Percentiles rank a stretch among this genome's conserved stretches.
Conservation (phyloP, 2,888 invertebrate genomes). For the Nineta flava region DNA sequence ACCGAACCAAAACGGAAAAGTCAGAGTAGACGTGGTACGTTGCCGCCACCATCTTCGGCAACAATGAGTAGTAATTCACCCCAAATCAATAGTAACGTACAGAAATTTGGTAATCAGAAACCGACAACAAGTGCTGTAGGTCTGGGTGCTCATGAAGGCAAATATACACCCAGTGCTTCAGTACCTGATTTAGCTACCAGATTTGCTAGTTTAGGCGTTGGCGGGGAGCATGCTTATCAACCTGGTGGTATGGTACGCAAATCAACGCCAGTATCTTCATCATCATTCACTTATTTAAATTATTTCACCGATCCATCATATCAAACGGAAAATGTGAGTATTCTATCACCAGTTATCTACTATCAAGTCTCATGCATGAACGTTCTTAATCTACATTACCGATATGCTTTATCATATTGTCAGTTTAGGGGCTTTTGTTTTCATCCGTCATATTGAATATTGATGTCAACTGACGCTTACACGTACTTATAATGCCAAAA, state of each 20-base stretch:
- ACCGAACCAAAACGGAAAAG: constrained; percentile 49
- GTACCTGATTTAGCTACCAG: constrained; percentile 43
- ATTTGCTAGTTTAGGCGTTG: constrained; percentile 52
- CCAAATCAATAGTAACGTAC: constrained; percentile 25
- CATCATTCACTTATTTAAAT: constrained; percentile 38
- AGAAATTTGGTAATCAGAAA: constrained; percentile 64
- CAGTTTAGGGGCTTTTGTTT: too few relatives aligned
- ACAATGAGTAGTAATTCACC: constrained; percentile 9
- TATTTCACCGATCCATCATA: constrained; percentile 37
- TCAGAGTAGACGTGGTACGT: constrained; percentile 29
- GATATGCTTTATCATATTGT: background rate
- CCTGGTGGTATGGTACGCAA: constrained; percentile 24
- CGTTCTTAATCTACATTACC: too few relatives aligned
- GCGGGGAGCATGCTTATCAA: constrained; percentile 23
- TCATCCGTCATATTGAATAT: too few relatives aligned
- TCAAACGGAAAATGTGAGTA: constrained; percentile 29
- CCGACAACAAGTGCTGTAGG: constrained; percentile 43
- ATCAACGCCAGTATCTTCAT: constrained; percentile 27
- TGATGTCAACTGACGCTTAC: too few relatives aligned
- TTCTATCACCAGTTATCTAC: too few relatives aligned
- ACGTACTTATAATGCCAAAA: too few relatives aligned
- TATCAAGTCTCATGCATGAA: background rate
- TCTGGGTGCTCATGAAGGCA: constrained; percentile 63
- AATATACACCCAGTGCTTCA: constrained; percentile 60
- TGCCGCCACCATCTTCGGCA: constrained; percentile 19